Conservation (phyloP, 2,113 vertebrate genomes). For the Cyprinodon tularosa region DNA sequence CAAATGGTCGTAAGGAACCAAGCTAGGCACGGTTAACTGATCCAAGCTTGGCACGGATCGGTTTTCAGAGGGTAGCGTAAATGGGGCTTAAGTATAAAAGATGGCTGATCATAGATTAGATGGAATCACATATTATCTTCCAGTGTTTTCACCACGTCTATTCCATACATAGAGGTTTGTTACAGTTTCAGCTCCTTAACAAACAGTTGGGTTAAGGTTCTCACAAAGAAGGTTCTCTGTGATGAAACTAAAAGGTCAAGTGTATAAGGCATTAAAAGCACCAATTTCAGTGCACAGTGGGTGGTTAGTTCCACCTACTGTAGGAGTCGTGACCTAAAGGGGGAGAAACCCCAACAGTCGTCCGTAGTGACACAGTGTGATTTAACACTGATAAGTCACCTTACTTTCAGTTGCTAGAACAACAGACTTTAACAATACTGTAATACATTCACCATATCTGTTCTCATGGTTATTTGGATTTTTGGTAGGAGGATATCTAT, state of each 20-base stretch:
- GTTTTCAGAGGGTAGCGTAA: background rate
- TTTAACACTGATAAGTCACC: too few species aligned
- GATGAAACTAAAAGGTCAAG: background rate
- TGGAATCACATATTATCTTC: background rate
- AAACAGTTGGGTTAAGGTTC: background rate
- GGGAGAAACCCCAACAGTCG: background rate
- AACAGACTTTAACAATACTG: too few species aligned
- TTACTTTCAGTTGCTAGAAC: too few species aligned
- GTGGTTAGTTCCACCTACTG: background rate
- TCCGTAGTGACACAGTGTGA: background rate
- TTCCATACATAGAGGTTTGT: background rate
- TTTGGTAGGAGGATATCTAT: too few species aligned
- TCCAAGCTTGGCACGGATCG: background rate
- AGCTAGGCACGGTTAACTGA: too few species aligned
- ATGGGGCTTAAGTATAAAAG: background rate
- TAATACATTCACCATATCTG: too few species aligned
- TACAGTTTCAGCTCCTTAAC: slow-evolving; percentile 1
- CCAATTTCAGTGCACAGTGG: slow-evolving; percentile 1
- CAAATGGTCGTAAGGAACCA: too few species aligned
- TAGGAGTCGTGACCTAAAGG: background rate
- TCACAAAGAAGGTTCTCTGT: background rate
- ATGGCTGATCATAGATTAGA: background rate
- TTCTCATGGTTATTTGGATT: too few species aligned
- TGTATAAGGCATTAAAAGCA: background rate
- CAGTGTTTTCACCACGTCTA: background rate